Conservation (phyloP, 2,888 invertebrate genomes). For the Junonia oenone region DNA sequence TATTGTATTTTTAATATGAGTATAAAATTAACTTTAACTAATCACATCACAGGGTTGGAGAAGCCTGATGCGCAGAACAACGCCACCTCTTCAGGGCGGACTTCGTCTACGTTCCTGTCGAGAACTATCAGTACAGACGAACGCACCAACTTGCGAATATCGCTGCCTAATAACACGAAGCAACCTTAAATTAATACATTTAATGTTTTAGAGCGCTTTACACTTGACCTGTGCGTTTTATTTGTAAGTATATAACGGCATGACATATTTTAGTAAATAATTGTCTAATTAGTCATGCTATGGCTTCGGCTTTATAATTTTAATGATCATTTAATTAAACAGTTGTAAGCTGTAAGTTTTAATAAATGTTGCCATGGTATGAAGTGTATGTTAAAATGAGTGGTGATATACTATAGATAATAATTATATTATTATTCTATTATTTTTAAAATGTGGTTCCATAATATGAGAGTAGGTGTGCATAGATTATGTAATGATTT, state of each 20-base stretch:
- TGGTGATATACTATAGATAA: background rate
- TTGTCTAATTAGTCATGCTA: background rate
- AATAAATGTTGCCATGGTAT: background rate
- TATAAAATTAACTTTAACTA: slow-evolving; percentile 37
- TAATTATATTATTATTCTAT: background rate
- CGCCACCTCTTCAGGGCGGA: slow-evolving; percentile 56
- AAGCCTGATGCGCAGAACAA: slow-evolving; percentile 63
- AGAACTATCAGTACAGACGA: slow-evolving; percentile 67
- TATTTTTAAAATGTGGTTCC: background rate
- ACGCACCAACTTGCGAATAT: slow-evolving; percentile 50
- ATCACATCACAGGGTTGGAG: slow-evolving; percentile 58
- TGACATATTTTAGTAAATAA: background rate
- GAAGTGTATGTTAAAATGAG: background rate
- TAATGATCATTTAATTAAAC: background rate
- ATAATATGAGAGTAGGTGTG: background rate
- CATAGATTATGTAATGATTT: background rate
- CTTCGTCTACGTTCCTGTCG: slow-evolving; percentile 68
- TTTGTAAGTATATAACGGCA: background rate
- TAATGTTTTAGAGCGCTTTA: background rate
- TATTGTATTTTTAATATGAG: background rate
- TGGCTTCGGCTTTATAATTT: background rate
- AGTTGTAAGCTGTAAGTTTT: background rate
- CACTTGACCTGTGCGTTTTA: background rate
- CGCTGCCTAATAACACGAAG: slow-evolving; percentile 51
- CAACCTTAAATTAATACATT: slow-evolving; percentile 29